These are phyloP conservation scores for Acridotheres tristis DNA, from an alignment of 2,797 vertebrate species.

Conservation along the genomic window DNA sequence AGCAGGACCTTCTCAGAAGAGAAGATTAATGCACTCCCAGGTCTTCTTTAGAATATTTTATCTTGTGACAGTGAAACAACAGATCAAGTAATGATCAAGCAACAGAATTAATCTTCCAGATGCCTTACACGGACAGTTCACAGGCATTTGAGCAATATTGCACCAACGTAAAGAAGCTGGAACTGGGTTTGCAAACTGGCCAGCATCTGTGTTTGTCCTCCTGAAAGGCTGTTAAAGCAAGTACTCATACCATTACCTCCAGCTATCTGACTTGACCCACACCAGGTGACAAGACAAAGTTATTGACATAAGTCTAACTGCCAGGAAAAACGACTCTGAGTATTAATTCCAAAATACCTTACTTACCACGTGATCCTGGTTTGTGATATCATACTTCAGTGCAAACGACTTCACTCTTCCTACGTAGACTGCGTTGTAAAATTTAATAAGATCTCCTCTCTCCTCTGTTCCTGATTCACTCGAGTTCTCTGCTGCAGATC, in stretches of 20 bases:
- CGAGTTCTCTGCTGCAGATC: background rate
- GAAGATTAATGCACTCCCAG: background rate
- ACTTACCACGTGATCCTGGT: slow-evolving; percentile 83
- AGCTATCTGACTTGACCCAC: background rate
- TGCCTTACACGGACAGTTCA: background rate
- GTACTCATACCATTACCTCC: background rate
- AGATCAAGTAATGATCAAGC: background rate
- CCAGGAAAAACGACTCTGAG: background rate
- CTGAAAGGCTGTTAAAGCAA: background rate
- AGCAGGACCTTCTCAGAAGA: background rate
- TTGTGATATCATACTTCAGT: slow-evolving; percentile 82
- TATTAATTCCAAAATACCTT: background rate
- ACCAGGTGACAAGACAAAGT: background rate
- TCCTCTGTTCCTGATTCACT: slow-evolving; percentile 74
- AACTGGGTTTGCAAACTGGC: background rate
- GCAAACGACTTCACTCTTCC: slow-evolving; percentile 90
- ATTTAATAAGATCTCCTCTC: slow-evolving; percentile 94
- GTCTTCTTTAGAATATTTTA: background rate
- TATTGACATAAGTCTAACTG: accelerated
- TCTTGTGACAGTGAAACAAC: background rate
- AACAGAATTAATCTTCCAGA: background rate
- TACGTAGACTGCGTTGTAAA: slow-evolving; percentile 92
- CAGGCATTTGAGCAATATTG: background rate
- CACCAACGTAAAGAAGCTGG: accelerated
- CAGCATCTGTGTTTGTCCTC: background rate